Percentiles rank a stretch among this genome's conserved stretches.
Evolutionary conservation across 2,797 vertebrate genomes (phyloP).

Genomic region (Poecilia picta): DNA sequence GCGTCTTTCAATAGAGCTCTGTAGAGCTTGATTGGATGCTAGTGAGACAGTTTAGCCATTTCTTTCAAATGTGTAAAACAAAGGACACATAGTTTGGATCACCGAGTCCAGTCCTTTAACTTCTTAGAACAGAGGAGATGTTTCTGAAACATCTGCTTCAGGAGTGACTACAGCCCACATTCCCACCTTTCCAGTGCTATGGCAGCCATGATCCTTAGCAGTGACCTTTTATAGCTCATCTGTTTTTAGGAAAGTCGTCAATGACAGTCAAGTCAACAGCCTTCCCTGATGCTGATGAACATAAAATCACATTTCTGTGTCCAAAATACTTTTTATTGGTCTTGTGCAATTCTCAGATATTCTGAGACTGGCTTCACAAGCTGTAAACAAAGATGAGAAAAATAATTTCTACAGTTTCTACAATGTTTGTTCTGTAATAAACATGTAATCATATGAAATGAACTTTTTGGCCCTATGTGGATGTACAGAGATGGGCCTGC

Average conservation of each 20-base stretch:
- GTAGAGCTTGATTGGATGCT: too few relatives aligned
- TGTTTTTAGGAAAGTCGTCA: background rate
- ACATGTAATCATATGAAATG: background rate
- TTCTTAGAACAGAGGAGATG: too few relatives aligned
- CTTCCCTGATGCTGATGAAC: background rate
- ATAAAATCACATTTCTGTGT: background rate
- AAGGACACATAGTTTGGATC: too few relatives aligned
- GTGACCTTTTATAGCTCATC: background rate
- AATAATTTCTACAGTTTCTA: background rate
- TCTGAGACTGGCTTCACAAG: background rate
- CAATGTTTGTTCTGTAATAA: background rate
- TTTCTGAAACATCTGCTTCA: too few relatives aligned
- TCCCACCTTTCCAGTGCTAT: background rate
- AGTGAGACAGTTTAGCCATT: too few relatives aligned
- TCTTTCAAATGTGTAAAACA: too few relatives aligned
- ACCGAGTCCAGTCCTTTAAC: too few relatives aligned
- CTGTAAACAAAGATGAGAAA: background rate
- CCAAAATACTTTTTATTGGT: background rate
- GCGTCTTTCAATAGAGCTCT: background rate
- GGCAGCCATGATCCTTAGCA: background rate
- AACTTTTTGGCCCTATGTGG: background rate
- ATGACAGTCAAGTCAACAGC: background rate
- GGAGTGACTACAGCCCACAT: too few relatives aligned
- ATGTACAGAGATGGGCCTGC: background rate
- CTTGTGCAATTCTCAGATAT: background rate